Base-by-base conservation (phyloP, 2,888 invertebrate genomes). In the Tipula confusa region DNA sequence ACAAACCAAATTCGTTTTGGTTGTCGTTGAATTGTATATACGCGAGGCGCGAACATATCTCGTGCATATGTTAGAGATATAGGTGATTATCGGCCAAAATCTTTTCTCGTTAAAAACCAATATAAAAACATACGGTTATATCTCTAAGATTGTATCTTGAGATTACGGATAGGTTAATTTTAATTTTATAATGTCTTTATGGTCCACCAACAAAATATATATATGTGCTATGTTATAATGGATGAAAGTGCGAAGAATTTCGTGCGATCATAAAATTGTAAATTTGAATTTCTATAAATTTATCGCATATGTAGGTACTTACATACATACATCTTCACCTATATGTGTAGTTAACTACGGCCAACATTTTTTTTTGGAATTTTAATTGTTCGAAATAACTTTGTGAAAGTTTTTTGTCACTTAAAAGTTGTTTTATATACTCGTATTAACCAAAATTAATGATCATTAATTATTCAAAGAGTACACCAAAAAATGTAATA, bases 321-420 rank as follows among this genome's bases (percentile, higher is more conserved):
- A 31, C 31, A 31, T 31, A 31, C 38, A 38, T 11, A 38, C 9
- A 13, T 38, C n/a, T n/a, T n/a, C n/a, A n/a, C n/a, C n/a, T n/a
- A n/a, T n/a, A n/a, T n/a, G n/a, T n/a, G n/a, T n/a, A n/a, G n/a
- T n/a, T n/a, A n/a, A n/a, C n/a, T n/a, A n/a, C n/a, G 38, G 2
- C 38, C 38, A 38, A n/a, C n/a, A n/a, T n/a, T n/a, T n/a, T n/a
- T 11, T 33, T 33, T 33, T 33, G 33, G 2, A 9, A 24, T 64
- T 64, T 64, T 64, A 64, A 64, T 64, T 64, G 24, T 64, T 24
- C 9, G 13, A 64, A 64, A 64, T 24, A 9, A 7, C 24, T 64
- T 64, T 64, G 64, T 64, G 64, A 64, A 64, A 64, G 64, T 43
- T 43, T 43, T n/a, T 43, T 43, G 43, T 43, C 43, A 43, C 43